Evolutionary conservation across 2,113 vertebrate genomes (phyloP).

Genomic region (Salvelinus namaycush): DNA sequence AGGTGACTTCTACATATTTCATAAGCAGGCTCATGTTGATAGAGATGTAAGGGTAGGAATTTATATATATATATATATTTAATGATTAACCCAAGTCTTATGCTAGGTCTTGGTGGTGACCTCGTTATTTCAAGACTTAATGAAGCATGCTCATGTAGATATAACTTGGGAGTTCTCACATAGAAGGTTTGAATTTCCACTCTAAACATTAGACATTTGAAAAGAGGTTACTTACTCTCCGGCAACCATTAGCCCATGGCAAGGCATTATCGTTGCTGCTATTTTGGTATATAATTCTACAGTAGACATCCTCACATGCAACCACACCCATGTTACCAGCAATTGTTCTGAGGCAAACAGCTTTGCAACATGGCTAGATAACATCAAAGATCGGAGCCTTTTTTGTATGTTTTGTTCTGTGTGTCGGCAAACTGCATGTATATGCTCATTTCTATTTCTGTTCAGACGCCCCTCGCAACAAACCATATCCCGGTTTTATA

Average conservation of each 20-base stretch:
- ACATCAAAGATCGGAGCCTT: slow-evolving; percentile 27
- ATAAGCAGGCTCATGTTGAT: background rate
- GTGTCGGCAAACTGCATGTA: slow-evolving; percentile 51
- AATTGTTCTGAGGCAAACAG: slow-evolving; percentile 17
- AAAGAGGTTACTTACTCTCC: background rate
- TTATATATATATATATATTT: background rate
- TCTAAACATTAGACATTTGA: background rate
- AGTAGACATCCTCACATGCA: slow-evolving; percentile 21
- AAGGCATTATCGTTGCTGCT: background rate
- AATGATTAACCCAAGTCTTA: background rate
- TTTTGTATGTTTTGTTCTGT: slow-evolving; percentile 37
- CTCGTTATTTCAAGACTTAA: too few species aligned
- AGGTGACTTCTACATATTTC: background rate
- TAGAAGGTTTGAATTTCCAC: background rate
- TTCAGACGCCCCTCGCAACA: slow-evolving; percentile 6
- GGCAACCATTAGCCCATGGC: background rate
- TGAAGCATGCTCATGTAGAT: too few species aligned
- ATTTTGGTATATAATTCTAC: background rate
- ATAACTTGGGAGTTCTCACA: background rate
- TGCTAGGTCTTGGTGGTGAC: too few species aligned
- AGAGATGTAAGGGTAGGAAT: background rate
- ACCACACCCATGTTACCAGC: slow-evolving; percentile 22
- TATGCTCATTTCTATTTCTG: slow-evolving; percentile 21
- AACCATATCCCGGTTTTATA: slow-evolving; percentile 29
- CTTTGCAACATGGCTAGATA: slow-evolving; percentile 16